Conservation (phyloP, 2,113 vertebrate species). For the Lophochroa leadbeateri region DNA sequence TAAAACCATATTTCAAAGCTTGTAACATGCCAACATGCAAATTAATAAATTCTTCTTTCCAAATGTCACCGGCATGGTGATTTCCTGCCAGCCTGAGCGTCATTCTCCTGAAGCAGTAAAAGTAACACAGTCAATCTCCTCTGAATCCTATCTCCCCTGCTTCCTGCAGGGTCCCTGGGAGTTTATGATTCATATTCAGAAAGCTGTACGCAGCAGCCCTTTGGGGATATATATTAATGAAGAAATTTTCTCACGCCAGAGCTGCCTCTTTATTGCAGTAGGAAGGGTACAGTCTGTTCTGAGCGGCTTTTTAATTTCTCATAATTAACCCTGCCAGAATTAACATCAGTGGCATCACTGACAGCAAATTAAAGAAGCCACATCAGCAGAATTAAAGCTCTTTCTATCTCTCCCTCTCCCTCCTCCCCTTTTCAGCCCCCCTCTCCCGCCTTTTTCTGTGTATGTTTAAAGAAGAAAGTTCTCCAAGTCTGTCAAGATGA, state of each 20-base stretch:
- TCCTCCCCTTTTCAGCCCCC: background rate
- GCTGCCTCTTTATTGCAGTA: slow-evolving; percentile 69
- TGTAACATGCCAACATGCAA: slow-evolving; percentile 65
- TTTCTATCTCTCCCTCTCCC: background rate
- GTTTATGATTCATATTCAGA: slow-evolving; percentile 73
- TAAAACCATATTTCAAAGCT: slow-evolving; percentile 66
- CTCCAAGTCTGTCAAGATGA: slow-evolving; percentile 62
- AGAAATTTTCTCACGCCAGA: slow-evolving; percentile 71
- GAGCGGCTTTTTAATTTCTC: slow-evolving; percentile 75
- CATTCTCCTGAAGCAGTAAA: slow-evolving; percentile 65
- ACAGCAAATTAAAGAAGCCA: slow-evolving; percentile 68
- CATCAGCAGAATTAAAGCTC: slow-evolving; percentile 45
- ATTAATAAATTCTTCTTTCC: slow-evolving; percentile 70
- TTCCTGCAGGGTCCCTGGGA: slow-evolving; percentile 52
- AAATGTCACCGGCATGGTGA: slow-evolving; percentile 67
- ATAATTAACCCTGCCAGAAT: slow-evolving; percentile 79
- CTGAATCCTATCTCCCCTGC: slow-evolving; percentile 61
- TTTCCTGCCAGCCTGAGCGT: slow-evolving; percentile 50
- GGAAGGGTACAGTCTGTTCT: slow-evolving; percentile 76
- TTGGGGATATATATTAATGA: slow-evolving; percentile 77
- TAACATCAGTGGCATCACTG: slow-evolving; percentile 65
- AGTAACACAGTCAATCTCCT: slow-evolving; percentile 64
- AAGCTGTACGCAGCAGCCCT: slow-evolving; percentile 43
- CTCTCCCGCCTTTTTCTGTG: background rate
- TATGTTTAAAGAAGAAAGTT: slow-evolving; percentile 52